Conservation (phyloP, 2,797 vertebrate species). For the Hapalemur alaotrensis region DNA sequence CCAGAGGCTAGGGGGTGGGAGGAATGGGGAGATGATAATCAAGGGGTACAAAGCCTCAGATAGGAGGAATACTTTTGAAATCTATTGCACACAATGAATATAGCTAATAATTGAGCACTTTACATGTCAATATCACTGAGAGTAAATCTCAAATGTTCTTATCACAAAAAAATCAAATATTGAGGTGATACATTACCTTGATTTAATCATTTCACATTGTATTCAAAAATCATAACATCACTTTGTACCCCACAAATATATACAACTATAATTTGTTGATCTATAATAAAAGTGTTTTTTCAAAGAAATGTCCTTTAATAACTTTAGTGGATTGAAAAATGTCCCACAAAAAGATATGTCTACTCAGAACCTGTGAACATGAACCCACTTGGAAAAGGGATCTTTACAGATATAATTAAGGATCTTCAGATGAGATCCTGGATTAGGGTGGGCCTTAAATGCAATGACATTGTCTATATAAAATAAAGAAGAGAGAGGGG, state of each 20-base stretch:
- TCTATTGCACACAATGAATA: neutral
- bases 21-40: neutral
- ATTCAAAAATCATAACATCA: neutral
- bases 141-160: neutral
- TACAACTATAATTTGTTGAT: neutral
- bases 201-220: neutral
- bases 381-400: neutral
- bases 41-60: neutral
- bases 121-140: neutral
- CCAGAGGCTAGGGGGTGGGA: neutral
- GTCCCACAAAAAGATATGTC: neutral
- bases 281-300: neutral
- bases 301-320: slow-evolving; percentile 13
- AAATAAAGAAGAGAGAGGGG: neutral
- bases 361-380: neutral
- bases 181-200: neutral
- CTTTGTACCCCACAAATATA: neutral
- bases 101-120: neutral
- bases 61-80: neutral
- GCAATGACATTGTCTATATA: neutral
- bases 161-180: neutral
- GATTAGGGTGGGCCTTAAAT: neutral
- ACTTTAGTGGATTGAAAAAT: neutral
- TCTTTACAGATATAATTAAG: neutral
- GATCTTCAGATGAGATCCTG: neutral